These are phyloP conservation scores for Hoplias malabaricus DNA, from an alignment of 2,113 vertebrate species.

Conservation along the genomic window DNA sequence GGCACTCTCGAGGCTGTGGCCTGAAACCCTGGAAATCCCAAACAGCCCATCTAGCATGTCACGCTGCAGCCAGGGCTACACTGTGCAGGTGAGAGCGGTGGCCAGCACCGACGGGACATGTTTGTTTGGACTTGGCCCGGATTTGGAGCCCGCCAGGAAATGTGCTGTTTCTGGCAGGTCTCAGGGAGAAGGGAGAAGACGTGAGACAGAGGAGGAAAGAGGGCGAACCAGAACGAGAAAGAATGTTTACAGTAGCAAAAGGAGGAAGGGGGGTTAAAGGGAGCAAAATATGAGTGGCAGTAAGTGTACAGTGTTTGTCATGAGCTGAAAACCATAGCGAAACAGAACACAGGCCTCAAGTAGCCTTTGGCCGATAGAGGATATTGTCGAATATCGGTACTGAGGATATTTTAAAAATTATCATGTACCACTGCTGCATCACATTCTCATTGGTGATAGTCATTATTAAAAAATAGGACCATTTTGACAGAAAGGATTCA, in stretches of 20 bases:
- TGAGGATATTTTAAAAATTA: no score
- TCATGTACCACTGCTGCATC: no score
- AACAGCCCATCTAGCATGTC: constrained; percentile 59
- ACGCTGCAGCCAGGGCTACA: constrained; percentile 69
- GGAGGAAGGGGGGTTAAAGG: constrained; percentile 66
- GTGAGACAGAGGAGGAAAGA: neutral
- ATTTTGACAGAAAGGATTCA: no score
- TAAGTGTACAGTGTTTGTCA: constrained; percentile 65
- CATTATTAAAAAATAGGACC: no score
- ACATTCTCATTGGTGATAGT: no score
- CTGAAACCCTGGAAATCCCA: constrained; percentile 50
- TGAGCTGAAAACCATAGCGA: constrained; percentile 53
- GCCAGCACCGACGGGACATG: constrained; percentile 72
- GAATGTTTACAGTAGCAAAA: constrained; percentile 72
- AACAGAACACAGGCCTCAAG: constrained; percentile 3
- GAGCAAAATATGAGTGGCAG: constrained; percentile 77
- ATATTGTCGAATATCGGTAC: no score
- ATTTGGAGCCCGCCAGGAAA: constrained; percentile 78
- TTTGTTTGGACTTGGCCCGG: constrained; percentile 86
- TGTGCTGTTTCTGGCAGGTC: constrained; percentile 85
- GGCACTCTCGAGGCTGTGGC: constrained; percentile 5
- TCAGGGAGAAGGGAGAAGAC: constrained; percentile 65
- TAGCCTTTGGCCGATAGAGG: no score
- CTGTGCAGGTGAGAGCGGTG: constrained; percentile 82
- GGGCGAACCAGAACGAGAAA: neutral